Percentiles rank a stretch among this genome's conserved stretches.
These are phyloP conservation scores for Ephestia elutella DNA, from an alignment of 1,140 invertebrate species.

Conservation along the genomic window DNA sequence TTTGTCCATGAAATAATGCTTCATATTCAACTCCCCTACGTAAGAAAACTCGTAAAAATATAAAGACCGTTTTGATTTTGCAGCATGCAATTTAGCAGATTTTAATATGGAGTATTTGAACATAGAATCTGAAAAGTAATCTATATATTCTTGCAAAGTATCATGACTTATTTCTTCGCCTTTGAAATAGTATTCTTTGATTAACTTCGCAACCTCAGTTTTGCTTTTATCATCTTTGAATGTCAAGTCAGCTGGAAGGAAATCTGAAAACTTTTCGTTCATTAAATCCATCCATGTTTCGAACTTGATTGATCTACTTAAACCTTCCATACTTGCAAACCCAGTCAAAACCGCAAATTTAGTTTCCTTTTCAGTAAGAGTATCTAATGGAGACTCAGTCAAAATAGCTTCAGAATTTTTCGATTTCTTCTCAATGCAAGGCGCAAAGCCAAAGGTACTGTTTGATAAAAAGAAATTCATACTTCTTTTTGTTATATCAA, in stretches of 20 bases:
- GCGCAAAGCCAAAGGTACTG: constrained; percentile 60
- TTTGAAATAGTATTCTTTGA: constrained; percentile 55
- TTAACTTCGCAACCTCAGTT: constrained; percentile 31
- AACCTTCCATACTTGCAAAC: constrained; percentile 61
- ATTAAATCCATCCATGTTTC: constrained; percentile 54
- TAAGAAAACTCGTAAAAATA: constrained; percentile 64
- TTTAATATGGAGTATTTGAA: constrained; percentile 58
- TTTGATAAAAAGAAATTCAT: constrained; percentile 59
- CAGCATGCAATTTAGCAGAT: constrained; percentile 48
- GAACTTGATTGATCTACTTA: constrained; percentile 54
- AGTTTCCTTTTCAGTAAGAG: constrained; percentile 36
- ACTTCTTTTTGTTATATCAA: constrained; percentile 37
- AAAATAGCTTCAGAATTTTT: constrained; percentile 47
- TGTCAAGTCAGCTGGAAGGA: constrained; percentile 52
- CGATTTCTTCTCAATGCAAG: constrained; percentile 52
- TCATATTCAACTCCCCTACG: constrained; percentile 50
- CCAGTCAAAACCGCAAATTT: constrained; percentile 51
- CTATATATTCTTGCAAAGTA: constrained; percentile 42
- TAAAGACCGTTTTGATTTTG: constrained; percentile 29
- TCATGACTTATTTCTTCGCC: constrained; percentile 37
- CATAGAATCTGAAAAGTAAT: constrained; percentile 64
- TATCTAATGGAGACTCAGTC: constrained; percentile 53
- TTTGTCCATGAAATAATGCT: constrained; percentile 53
- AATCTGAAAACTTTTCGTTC: constrained; percentile 51
- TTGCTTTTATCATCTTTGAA: constrained; percentile 41